Evolutionary conservation across 2,113 vertebrate species (phyloP), one percentile per base, ranked within the genome.

Genomic region (Triplophysa dalaica): DNA sequence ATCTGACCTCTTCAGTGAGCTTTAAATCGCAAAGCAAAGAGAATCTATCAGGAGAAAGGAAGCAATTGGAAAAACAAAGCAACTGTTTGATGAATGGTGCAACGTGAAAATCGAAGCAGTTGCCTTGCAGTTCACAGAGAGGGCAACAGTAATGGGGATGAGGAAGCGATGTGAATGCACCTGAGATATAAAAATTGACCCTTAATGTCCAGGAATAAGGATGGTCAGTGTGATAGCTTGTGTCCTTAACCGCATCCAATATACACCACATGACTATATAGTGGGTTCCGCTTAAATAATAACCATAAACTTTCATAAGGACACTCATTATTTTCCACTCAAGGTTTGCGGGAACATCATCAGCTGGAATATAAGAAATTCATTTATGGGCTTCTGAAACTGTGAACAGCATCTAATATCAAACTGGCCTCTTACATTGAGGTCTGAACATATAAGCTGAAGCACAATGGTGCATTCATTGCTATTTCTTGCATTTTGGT

Each of bases 241-340:
- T 63, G 73, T 41, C 21, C 50, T 63, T 75, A 75, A 29, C 43
- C 24, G 69, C 19, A 58, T 21, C 54, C 54, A 58, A 58, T 58
- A 21, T 21, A 58, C 9, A 7, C 69, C 17, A 54, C 8, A 4
- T 17, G 11, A 16, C n/a, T 17, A n/a, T 75, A 48, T 50, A 63
- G 66, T 45, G 63, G 72, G 81, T 83, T 77, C 29, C 74, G 69
- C 38, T 63, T 75, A 48, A 70, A 76, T 67, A 61, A 70, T 50
- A 78, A 63, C 79, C 11, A 21, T 86, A 85, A 74, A 84, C 84
- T 85, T 82, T 77, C 78, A 86, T 88, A 78, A 81, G 77, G 78
- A 43, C 60, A 80, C 77, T 88, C 84, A 87, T 90, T 90, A 88
- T 70, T 81, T 70, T 63, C 81, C 76, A 81, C 81, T 78, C 50